These are phyloP conservation scores for Apeltes quadracus DNA, from an alignment of 2,113 vertebrate genomes.

Conservation along the genomic window DNA sequence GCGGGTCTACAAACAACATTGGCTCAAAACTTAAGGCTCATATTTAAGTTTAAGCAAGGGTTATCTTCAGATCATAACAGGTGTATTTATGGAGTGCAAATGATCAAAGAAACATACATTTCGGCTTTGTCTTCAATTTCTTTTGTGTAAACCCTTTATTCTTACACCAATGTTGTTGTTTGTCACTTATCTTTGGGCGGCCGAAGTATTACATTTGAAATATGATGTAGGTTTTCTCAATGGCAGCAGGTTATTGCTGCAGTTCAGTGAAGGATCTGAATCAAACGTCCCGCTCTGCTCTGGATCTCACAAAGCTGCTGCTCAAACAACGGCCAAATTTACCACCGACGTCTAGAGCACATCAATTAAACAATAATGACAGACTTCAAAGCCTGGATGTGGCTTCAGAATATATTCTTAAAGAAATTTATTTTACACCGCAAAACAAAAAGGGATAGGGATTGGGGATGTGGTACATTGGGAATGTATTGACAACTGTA, in stretches of 20 bases:
- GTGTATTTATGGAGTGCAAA: slow-evolving; percentile 32
- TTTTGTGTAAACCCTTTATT: background rate
- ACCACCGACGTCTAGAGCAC: slow-evolving; percentile 40
- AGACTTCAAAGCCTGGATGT: slow-evolving; percentile 71
- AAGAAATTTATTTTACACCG: slow-evolving; percentile 85
- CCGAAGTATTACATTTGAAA: slow-evolving; percentile 46
- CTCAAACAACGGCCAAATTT: slow-evolving; percentile 36
- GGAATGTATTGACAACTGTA: slow-evolving; percentile 85
- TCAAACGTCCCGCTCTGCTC: slow-evolving; percentile 10
- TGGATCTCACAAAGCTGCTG: slow-evolving; percentile 30
- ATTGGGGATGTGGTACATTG: slow-evolving; percentile 80
- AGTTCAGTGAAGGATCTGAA: slow-evolving; percentile 24
- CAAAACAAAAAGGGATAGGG: slow-evolving; percentile 76
- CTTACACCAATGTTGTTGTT: slow-evolving; percentile 3
- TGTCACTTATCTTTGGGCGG: slow-evolving; percentile 37
- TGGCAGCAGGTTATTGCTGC: background rate
- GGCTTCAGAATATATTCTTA: slow-evolving; percentile 80
- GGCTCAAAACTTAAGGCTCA: slow-evolving; percentile 60
- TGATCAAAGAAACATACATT: slow-evolving; percentile 36
- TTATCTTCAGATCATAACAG: slow-evolving; percentile 44
- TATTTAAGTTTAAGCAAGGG: slow-evolving; percentile 41
- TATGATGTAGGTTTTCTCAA: slow-evolving; percentile 14
- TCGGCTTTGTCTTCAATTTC: slow-evolving; percentile 16
- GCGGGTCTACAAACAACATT: slow-evolving; percentile 49
- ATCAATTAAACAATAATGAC: slow-evolving; percentile 69